Base-by-base conservation (phyloP, 30 jellyfish, hydroid and myxozoan genomes). In the Aurelia aurita complex sp. Pacific region DNA sequence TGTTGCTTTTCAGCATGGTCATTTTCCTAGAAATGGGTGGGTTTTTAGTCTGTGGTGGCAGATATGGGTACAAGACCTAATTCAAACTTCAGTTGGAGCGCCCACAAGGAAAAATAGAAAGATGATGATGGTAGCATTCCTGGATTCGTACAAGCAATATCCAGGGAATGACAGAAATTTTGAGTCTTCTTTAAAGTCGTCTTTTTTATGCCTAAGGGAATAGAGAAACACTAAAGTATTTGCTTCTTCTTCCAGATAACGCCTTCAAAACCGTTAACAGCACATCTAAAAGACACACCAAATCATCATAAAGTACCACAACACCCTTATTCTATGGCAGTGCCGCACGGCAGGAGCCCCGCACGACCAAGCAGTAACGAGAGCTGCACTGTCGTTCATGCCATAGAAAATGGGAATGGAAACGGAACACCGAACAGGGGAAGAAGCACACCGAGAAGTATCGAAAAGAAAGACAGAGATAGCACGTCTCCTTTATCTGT, bases 281-380 rank as follows among this genome's bases (percentile, higher is more conserved):
- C 89, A 2, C 80, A 67, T 11, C 53, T 79, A 67, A 79, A 79
- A 43, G 89, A 79, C 29, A 18, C 78, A 16, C 62, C 23, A n/a
- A 71, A 52, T 19, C 77, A 64, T 10, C 51, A 69, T 1, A 64
- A 64, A 11, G 11, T 17, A 17, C 70, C 32, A 0, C 57, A 46
- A 46, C 57, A 46, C 57, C 57, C 57, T 46, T 46, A 46, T 46
- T 46, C 57, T 4, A 46, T 46, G 57, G 57, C 57, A 46, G 15
- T 14, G 11, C 53, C 93, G 18, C 87, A 52, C 19, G 69, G 40
- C 57, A 84, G 82, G 81, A 74, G 82, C 87, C 85, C 93, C 5
- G 62, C 79, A 36, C 43, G 93, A 65, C 93, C 93, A 10, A 73
- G 87, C 61, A 84, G 93, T 46, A 46, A 46, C 14, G 93, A 76